A percentile compares a stretch with the other conserved stretches of the same genome.
Evolutionary conservation across 2,797 vertebrate species (phyloP).

Genomic region (Schizothorax lantsangensis): DNA sequence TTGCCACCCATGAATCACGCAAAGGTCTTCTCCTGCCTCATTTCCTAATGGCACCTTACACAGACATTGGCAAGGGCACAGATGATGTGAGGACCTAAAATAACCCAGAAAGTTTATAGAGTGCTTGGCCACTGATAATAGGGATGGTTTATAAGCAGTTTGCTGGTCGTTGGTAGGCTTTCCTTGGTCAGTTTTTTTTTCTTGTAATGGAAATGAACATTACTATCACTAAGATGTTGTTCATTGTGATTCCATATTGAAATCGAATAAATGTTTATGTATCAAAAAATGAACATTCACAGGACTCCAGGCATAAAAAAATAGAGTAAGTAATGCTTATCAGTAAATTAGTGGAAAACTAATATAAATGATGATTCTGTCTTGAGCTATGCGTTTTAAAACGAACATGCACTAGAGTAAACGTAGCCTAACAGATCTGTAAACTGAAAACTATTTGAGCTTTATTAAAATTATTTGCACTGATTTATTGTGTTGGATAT

Average conservation of each 20-base stretch:
- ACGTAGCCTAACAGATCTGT: too few species aligned
- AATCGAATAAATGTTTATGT: not conserved
- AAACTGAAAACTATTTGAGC: too few species aligned
- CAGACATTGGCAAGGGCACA: conserved; percentile 3
- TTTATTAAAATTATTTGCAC: too few species aligned
- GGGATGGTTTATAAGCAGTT: not conserved
- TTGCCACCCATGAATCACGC: not conserved
- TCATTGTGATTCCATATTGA: not conserved
- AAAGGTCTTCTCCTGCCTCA: not conserved
- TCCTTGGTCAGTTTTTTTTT: not conserved
- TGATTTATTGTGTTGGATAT: too few species aligned
- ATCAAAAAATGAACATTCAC: not conserved
- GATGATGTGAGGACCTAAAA: conserved; percentile 25
- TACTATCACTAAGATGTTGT: not conserved
- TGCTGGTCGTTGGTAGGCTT: not conserved
- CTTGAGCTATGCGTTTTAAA: too few species aligned
- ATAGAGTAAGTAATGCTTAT: too few species aligned
- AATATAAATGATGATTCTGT: too few species aligned
- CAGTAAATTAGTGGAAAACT: too few species aligned
- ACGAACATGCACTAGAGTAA: too few species aligned
- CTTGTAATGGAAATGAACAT: not conserved
- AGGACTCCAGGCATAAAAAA: too few species aligned
- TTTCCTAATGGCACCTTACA: conserved; percentile 11
- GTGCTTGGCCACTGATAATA: conserved; percentile 3
- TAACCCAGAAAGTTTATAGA: conserved; percentile 16